phyloP scores from a whole-genome alignment of 1,140 invertebrate genomes.

The Zaprionus ghesquierei region DNA sequence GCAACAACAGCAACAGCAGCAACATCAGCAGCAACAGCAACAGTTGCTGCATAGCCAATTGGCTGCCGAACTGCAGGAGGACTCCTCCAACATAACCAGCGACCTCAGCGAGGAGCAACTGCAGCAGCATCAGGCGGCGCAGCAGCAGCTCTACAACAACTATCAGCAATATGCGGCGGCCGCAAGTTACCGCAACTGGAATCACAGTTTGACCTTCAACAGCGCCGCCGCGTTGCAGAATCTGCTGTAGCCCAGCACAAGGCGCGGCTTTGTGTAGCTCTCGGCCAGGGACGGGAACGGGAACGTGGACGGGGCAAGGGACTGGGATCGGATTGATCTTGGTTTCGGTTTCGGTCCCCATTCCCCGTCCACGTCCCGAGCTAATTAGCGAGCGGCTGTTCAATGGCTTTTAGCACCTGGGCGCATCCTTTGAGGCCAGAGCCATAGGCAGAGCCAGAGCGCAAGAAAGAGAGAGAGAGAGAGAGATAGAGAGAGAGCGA shows the following conservation, averaged over 20 bases:
- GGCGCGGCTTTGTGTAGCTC: conserved; percentile 53
- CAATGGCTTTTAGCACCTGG: conserved; percentile 73
- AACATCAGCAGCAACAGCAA: conserved; percentile 63
- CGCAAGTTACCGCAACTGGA: conserved; percentile 77
- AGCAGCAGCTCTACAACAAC: conserved; percentile 78
- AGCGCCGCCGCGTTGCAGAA: conserved; percentile 78
- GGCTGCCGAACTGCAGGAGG: conserved; percentile 70
- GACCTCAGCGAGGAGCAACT: conserved; percentile 80
- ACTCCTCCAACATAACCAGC: conserved; percentile 78
- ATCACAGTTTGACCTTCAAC: conserved; percentile 75
- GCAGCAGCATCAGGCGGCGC: conserved; percentile 73
- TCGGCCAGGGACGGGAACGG: background rate
- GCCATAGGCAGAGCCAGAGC: background rate
- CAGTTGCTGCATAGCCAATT: conserved; percentile 67
- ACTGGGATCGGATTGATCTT: background rate
- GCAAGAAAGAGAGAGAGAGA: background rate
- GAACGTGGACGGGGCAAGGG: background rate
- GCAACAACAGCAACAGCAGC: conserved; percentile 63
- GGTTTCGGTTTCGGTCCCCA: background rate
- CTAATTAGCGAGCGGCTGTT: conserved; percentile 64
- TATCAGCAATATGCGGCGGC: conserved; percentile 79
- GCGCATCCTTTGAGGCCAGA: conserved; percentile 66
- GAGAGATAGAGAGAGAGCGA: background rate
- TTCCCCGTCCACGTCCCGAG: conserved; percentile 2
- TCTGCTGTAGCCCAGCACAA: conserved; percentile 72